phyloP scores from a whole-genome alignment of 2,888 invertebrate genomes.

The Ophion ellenae region DNA sequence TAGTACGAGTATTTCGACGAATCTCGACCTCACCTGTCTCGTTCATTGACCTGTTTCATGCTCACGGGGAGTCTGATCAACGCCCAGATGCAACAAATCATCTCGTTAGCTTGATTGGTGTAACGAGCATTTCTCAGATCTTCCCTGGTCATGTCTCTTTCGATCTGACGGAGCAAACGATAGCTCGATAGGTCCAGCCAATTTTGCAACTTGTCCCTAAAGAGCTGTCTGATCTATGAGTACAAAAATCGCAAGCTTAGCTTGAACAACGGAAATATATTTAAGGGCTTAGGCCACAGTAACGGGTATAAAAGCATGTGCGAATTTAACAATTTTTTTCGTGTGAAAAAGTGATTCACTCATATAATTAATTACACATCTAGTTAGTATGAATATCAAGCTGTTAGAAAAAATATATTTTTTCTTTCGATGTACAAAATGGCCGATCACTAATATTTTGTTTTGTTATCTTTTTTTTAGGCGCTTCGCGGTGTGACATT shows the following conservation, averaged over 20 bases:
- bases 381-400: too few species aligned
- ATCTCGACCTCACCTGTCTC: conserved; percentile 73
- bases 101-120: conserved; percentile 80
- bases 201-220: conserved; percentile 83
- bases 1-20: not conserved
- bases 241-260: not conserved
- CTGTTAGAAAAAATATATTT: too few species aligned
- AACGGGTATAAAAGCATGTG: too few species aligned
- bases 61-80: conserved; percentile 83
- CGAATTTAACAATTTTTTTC: too few species aligned
- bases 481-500: too few species aligned
- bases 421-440: too few species aligned
- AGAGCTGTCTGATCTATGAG: conserved; percentile 81
- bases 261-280: not conserved
- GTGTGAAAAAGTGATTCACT: too few species aligned
- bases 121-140: conserved; percentile 84
- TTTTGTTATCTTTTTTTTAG: too few species aligned
- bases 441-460: too few species aligned
- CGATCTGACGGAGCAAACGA: conserved; percentile 84
- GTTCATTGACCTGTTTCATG: conserved; percentile 75
- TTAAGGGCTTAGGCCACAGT: too few species aligned
- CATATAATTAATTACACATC: too few species aligned
- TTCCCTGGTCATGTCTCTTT: conserved; percentile 83
- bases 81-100: conserved; percentile 84
- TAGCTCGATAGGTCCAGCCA: conserved; percentile 85